Percentiles rank a stretch among this genome's conserved stretches.
Evolutionary conservation across 35 echinoderm and acorn worm genomes (phyloP).

Genomic region (Diadema setosum): DNA sequence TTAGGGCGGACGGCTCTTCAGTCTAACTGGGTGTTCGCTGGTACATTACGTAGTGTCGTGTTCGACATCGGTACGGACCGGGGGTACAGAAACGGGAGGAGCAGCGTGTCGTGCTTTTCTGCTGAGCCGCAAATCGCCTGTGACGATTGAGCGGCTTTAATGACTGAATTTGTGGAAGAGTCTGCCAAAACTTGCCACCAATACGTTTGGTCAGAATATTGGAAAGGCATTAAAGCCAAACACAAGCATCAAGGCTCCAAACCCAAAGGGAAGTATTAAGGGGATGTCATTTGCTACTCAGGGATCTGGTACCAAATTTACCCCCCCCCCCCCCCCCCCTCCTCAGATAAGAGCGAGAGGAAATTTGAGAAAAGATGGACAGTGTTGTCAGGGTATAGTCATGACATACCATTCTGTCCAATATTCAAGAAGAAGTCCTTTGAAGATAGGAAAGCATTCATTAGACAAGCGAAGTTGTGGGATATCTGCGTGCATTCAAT

Average conservation of each 20-base stretch:
- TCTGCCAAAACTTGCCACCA: neutral
- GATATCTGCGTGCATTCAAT: slow-evolving; percentile 7
- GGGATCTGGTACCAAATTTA: neutral
- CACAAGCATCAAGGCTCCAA: neutral
- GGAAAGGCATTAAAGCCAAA: neutral
- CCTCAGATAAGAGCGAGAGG: too few relatives aligned
- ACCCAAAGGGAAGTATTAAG: neutral
- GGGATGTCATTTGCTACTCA: neutral
- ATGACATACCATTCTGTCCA: neutral
- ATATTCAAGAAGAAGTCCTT: neutral
- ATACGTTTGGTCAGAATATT: slow-evolving; percentile 8
- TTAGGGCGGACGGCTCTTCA: too few relatives aligned
- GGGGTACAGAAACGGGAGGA: too few relatives aligned
- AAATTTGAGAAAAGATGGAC: neutral
- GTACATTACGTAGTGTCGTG: too few relatives aligned
- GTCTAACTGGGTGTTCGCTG: too few relatives aligned
- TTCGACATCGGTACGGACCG: too few relatives aligned
- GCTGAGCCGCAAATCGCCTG: too few relatives aligned
- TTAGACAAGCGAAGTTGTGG: slow-evolving; percentile 1
- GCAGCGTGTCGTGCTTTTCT: too few relatives aligned
- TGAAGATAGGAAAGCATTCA: neutral
- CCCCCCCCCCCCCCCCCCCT: too few relatives aligned
- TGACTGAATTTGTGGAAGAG: slow-evolving; percentile 7
- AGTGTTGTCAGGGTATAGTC: neutral
- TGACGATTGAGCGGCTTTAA: too few relatives aligned